Conservation (phyloP, 2,113 vertebrate genomes). For the Campylomormyrus tamandua region DNA sequence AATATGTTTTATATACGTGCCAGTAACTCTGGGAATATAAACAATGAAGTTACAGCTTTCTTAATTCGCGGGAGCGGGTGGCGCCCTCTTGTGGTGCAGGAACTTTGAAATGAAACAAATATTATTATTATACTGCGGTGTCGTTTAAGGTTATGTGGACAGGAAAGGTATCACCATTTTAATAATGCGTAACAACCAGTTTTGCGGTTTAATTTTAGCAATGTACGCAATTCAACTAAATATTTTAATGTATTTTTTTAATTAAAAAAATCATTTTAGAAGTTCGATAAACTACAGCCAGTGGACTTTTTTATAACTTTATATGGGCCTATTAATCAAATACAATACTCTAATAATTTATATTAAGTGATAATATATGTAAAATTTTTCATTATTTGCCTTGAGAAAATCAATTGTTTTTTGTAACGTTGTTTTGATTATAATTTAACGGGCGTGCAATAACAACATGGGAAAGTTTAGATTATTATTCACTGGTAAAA, state of each 20-base stretch:
- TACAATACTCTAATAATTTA: background rate
- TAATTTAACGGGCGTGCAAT: background rate
- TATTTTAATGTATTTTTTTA: background rate
- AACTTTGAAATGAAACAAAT: background rate
- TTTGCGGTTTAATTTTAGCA: background rate
- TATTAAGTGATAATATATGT: background rate
- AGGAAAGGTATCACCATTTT: background rate
- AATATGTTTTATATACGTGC: background rate
- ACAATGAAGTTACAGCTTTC: background rate
- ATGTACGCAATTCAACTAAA: background rate
- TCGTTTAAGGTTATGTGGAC: background rate
- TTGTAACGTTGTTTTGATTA: background rate
- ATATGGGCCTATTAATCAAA: background rate
- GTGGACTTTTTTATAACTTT: background rate
- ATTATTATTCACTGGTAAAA: background rate
- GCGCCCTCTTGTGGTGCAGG: conserved; percentile 25
- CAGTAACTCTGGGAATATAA: background rate
- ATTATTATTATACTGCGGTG: background rate
- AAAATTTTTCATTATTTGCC: background rate
- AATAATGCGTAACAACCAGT: background rate
- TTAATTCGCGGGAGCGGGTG: background rate
- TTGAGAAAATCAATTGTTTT: background rate
- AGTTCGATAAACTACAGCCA: background rate
- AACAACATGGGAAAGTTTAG: background rate
- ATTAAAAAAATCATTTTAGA: background rate